Conservation (phyloP, 92 coral and sea anemone genomes). For the Siderastrea siderea region DNA sequence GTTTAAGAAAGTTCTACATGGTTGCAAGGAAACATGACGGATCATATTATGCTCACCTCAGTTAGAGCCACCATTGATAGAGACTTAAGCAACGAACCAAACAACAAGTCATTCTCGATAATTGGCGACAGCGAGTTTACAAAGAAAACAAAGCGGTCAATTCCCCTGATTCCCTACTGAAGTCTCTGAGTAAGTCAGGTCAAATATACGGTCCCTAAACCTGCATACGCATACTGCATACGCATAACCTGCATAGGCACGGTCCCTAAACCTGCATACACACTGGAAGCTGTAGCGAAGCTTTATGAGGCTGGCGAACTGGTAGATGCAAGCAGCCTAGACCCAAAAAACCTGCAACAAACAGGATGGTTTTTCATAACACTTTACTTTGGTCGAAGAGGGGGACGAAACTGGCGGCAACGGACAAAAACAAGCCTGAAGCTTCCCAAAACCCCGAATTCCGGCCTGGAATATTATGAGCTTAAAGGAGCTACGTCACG, state of each 20-base stretch:
- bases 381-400: constrained; percentile 55
- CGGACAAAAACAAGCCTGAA: neutral
- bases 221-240: too few relatives aligned
- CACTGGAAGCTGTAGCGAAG: constrained; percentile 31
- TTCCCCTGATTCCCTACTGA: too few relatives aligned
- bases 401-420: constrained; percentile 56
- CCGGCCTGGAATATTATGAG: neutral
- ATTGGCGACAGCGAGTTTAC: constrained; percentile 35
- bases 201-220: constrained; percentile 33
- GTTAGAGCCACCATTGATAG: constrained; percentile 47
- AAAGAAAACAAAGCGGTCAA: constrained; percentile 27
- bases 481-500: too few relatives aligned
- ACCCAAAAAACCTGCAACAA: constrained; percentile 50
- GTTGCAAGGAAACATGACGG: too few relatives aligned
- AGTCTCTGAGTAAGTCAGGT: constrained; percentile 13
- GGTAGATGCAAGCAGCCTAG: constrained; percentile 50
- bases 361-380: constrained; percentile 56
- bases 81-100: neutral
- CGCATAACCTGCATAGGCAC: too few relatives aligned
- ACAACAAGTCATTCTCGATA: constrained; percentile 42
- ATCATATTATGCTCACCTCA: constrained; percentile 31
- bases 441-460: neutral
- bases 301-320: constrained; percentile 42
- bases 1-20: too few relatives aligned
- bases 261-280: constrained; percentile 48